Evolutionary conservation across 2,113 vertebrate species (phyloP), one percentile per base, ranked within the genome.

Genomic region (Podocnemis expansa): DNA sequence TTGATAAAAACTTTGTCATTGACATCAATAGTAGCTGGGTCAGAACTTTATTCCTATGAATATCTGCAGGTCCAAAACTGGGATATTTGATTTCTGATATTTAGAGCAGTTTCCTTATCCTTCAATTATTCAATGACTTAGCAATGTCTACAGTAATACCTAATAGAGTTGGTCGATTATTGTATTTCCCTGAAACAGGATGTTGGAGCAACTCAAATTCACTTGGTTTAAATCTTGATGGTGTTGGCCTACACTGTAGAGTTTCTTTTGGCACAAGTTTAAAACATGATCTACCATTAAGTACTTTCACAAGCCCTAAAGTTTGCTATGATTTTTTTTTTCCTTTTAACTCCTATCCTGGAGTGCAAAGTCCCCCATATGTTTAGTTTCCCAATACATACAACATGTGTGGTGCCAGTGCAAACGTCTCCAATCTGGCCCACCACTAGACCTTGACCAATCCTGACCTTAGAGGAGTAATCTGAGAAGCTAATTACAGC

Each of bases 151-250:
- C 4, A 12, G 21, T 75, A 75, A 25, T 91, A 3, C 27, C n/a
- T 45, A 51, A 34, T 47, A 67, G 49, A 6, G 85, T 80, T 55
- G 31, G 16, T 54, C n/a, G 41, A 38, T 43, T 75, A 45, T 41
- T 85, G 9, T 47, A 47, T 4, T 41, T 60, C 41, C 60, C 80
- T 85, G 47, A 22, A 24, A 16, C n/a, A 38, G n/a, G 24, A 6
- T 25, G 75, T 54, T 58, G 58, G 88, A 89, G 58, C 47, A 55
- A 24, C 51, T 27, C 10, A 27, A 11, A 21, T 91, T 67, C 27
- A 11, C 82, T 88, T 90, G 84, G 34, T 76, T 95, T 85, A 82
- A 63, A 80, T 49, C 63, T 84, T 31, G 8, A 2, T 58, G 58
- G 38, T 0, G 0, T 22, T 80, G 82, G 84, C 29, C 43, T 87